Evolutionary conservation across 2,888 invertebrate genomes (phyloP).

Genomic region (Lasioglossum calceatum): DNA sequence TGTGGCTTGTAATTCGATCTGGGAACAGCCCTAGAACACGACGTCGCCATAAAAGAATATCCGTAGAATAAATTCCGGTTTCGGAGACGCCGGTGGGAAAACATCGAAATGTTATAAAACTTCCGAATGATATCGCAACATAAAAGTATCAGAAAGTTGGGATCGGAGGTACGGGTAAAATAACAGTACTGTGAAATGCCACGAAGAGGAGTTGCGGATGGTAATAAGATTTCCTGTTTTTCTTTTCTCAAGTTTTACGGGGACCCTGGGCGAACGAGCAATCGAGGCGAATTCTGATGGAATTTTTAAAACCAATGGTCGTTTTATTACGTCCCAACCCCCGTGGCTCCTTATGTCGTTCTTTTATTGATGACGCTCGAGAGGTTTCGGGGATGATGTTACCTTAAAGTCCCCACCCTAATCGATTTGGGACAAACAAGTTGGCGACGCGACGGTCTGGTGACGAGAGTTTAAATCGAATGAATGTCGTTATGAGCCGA

Average conservation of each 20-base stretch:
- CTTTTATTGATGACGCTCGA: neutral
- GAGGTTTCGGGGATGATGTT: constrained; percentile 32
- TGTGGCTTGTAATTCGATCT: neutral
- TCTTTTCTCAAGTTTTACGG: neutral
- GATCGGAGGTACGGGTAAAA: neutral
- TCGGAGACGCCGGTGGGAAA: neutral
- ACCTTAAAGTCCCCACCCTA: constrained; percentile 27
- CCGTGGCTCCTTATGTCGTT: neutral
- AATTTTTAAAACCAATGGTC: neutral
- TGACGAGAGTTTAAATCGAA: neutral
- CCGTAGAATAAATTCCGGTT: neutral
- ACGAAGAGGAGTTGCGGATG: neutral
- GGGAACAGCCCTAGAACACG: neutral
- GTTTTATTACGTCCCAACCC: neutral
- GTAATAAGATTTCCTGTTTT: constrained; percentile 1
- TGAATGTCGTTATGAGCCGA: neutral
- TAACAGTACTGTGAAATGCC: neutral
- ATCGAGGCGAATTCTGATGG: neutral
- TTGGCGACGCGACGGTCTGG: neutral
- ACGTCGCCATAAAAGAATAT: neutral
- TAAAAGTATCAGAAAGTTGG: neutral
- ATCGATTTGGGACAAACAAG: constrained; percentile 39
- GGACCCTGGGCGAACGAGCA: neutral
- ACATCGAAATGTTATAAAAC: neutral
- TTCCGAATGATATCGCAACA: neutral